Conservation (phyloP, 64 coral and sea anemone genomes). For the Platygyra sinensis region DNA sequence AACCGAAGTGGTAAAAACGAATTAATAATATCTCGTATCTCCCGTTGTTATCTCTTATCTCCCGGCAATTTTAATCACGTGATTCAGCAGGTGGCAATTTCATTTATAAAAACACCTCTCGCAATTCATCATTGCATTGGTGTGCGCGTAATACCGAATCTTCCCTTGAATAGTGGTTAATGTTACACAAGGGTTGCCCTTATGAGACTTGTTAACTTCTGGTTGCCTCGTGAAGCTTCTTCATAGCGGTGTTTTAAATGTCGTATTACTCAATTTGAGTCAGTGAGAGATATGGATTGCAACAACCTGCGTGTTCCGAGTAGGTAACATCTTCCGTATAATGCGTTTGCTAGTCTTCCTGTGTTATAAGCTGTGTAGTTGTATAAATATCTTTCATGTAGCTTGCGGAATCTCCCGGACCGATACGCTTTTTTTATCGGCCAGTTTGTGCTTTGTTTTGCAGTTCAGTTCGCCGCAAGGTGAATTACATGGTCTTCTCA, state of each 20-base stretch:
- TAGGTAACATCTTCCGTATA: background rate
- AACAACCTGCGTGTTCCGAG: slow-evolving; percentile 29
- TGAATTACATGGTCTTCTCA: background rate
- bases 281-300: background rate
- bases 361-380: background rate
- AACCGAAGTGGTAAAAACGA: background rate
- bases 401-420: background rate
- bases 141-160: background rate
- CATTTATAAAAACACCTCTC: slow-evolving; percentile 29
- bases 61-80: background rate
- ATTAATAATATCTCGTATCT: background rate
- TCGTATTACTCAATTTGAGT: slow-evolving; percentile 12
- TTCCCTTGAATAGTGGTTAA: background rate
- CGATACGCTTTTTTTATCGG: background rate
- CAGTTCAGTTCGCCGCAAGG: background rate
- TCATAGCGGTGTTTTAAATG: background rate
- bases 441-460: background rate
- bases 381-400: background rate
- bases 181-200: background rate
- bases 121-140: background rate
- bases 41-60: background rate
- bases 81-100: slow-evolving; percentile 25
- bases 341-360: background rate
- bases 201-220: background rate
- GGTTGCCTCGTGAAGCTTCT: background rate